A percentile compares a stretch with the other conserved stretches of the same genome.
Evolutionary conservation across 2,888 invertebrate genomes (phyloP).

Genomic region (Scaptomyza polygonia): DNA sequence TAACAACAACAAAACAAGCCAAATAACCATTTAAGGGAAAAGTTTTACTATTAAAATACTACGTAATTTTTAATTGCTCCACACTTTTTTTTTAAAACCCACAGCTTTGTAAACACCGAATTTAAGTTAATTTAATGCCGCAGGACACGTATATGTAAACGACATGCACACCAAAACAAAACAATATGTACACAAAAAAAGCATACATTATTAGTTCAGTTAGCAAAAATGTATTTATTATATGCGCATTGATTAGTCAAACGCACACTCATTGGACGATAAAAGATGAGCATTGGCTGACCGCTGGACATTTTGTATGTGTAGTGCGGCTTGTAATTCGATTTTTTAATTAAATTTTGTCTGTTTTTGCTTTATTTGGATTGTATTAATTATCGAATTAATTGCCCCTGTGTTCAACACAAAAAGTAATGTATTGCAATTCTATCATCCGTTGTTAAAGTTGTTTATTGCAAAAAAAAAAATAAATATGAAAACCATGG

Average conservation of each 20-base stretch:
- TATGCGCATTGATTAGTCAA: slow-evolving; percentile 71
- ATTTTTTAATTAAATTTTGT: slow-evolving; percentile 75
- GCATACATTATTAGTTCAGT: slow-evolving; percentile 40
- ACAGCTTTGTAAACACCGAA: slow-evolving; percentile 36
- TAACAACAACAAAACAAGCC: slow-evolving; percentile 47
- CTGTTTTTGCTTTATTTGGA: slow-evolving; percentile 60
- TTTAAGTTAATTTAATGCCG: slow-evolving; percentile 49
- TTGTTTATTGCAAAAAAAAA: not conserved
- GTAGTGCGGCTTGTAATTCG: slow-evolving; percentile 58
- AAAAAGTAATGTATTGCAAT: slow-evolving; percentile 7
- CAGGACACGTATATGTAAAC: slow-evolving; percentile 29
- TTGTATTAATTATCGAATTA: slow-evolving; percentile 77
- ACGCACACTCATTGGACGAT: slow-evolving; percentile 23
- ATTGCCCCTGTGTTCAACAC: slow-evolving; percentile 45
- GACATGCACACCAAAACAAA: slow-evolving; percentile 30
- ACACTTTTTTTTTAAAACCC: slow-evolving; percentile 40
- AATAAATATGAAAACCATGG: not conserved
- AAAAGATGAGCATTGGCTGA: slow-evolving; percentile 5
- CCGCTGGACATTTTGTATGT: slow-evolving; percentile 9
- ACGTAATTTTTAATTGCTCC: slow-evolving; percentile 76
- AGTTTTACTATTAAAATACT: slow-evolving; percentile 79
- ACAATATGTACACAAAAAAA: not conserved
- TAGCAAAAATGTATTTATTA: slow-evolving; percentile 42
- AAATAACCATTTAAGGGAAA: slow-evolving; percentile 74
- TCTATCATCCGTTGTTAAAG: slow-evolving; percentile 7